Base-by-base conservation (phyloP, 2,797 vertebrate species). In the Limosa lapponica region DNA sequence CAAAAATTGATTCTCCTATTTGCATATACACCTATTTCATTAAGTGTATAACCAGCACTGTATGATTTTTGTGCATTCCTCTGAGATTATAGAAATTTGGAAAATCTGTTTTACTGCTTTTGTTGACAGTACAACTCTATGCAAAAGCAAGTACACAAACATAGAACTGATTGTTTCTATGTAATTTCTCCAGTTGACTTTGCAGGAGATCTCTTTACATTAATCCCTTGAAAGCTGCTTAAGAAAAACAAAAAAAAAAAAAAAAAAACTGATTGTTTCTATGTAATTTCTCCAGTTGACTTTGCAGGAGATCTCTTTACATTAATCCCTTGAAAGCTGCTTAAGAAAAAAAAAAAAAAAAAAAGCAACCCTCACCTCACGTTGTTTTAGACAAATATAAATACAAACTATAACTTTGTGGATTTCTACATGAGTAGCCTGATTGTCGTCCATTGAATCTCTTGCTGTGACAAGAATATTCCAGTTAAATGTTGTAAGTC, bases 141-240 rank as follows among this genome's bases (percentile, higher is more conserved):
- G 16, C 36, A 52, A 64, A 86, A 82, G 18, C 52, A 87, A 59
- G n/a, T 4, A 77, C 11, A 80, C 81, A 75, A 79, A 88, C 25
- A 83, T 2, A 69, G n/a, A 65, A 64, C 28, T 72, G 77, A 74
- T 57, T 48, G 54, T 62, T 89, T 73, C 69, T 34, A 30, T 57
- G 44, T 4, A 74, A 71, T 18, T 90, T 90, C 80, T 67, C 25
- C 78, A 81, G 64, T 8, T 24, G 43, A 72, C 55, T 95, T 93
- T 66, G 65, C 69, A 55, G 41, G 62, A 85, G n/a, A 86, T 80
- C 22, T 82, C 54, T 61, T 89, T 74, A 84, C 7, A 59, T 58
- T 74, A 95, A 85, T 94, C 79, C 43, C 48, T 61, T 80, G 66
- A 83, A 66, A 82, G 54, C 64, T 78, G 49, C 78, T 95, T 61